Percentiles rank a stretch among this genome's conserved stretches.
phyloP scores from a whole-genome alignment of 1,140 invertebrate species.

The Heliconius hewitsoni region DNA sequence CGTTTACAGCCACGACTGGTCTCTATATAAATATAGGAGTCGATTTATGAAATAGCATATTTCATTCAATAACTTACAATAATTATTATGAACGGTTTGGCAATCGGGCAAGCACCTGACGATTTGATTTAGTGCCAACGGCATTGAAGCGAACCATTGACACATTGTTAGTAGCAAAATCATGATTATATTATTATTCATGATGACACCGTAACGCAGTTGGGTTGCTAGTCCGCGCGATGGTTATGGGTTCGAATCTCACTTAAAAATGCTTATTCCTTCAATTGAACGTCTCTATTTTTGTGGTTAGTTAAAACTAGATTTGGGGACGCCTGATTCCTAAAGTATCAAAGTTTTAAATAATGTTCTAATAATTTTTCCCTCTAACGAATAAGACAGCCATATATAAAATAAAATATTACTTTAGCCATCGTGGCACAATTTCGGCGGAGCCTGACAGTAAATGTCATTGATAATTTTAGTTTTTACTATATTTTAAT shows the following conservation, averaged over 20 bases:
- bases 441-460: too few species aligned
- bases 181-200: slow-evolving; percentile 3
- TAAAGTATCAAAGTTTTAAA: too few species aligned
- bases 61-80: slow-evolving; percentile 24
- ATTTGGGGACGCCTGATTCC: not conserved
- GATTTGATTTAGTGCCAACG: slow-evolving; percentile 15
- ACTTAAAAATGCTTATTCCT: not conserved
- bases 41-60: slow-evolving; percentile 1
- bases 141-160: slow-evolving; percentile 19
- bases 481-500: too few species aligned
- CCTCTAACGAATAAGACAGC: too few species aligned
- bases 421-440: too few species aligned
- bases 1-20: not conserved
- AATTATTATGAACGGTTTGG: slow-evolving; percentile 19
- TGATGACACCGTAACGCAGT: not conserved
- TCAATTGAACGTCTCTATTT: not conserved
- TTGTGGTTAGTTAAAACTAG: not conserved
- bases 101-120: slow-evolving; percentile 14
- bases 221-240: not conserved
- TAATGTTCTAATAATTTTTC: too few species aligned
- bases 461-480: too few species aligned
- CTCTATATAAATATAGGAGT: not conserved
- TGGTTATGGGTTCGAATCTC: not conserved
- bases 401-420: too few species aligned
- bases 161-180: slow-evolving; percentile 13